A percentile compares a stretch with the other conserved stretches of the same genome.
These are phyloP conservation scores for Hypomesus transpacificus DNA, from an alignment of 2,113 vertebrate species.

Conservation along the genomic window DNA sequence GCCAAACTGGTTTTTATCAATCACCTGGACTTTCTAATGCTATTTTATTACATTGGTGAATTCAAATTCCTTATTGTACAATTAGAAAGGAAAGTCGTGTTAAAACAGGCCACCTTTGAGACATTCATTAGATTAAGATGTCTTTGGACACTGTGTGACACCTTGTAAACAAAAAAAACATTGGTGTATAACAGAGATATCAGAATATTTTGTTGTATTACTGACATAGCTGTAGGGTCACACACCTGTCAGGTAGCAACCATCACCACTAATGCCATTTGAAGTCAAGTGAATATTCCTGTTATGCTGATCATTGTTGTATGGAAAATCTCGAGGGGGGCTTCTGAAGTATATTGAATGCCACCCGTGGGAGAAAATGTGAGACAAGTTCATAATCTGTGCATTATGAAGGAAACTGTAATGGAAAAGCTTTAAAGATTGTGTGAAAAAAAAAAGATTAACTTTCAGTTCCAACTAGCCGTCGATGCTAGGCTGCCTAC, in stretches of 20 bases:
- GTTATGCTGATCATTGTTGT: conserved; percentile 48
- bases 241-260: conserved; percentile 38
- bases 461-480: conserved; percentile 58
- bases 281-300: conserved; percentile 47
- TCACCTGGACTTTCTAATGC: conserved; percentile 53
- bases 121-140: neutral
- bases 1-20: conserved; percentile 66
- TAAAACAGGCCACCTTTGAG: conserved; percentile 56
- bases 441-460: conserved; percentile 32
- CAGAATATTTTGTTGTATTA: conserved; percentile 53
- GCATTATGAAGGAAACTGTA: conserved; percentile 50
- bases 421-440: conserved; percentile 61
- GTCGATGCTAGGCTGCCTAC: conserved; percentile 47
- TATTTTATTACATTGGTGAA: conserved; percentile 51
- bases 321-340: conserved; percentile 33
- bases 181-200: conserved; percentile 22
- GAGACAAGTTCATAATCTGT: conserved; percentile 44
- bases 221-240: conserved; percentile 30
- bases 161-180: conserved; percentile 21
- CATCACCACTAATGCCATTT: conserved; percentile 53
- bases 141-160: conserved; percentile 44
- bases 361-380: conserved; percentile 36
- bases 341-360: conserved; percentile 24
- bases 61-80: conserved; percentile 33
- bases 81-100: conserved; percentile 33